phyloP scores from a whole-genome alignment of 2,888 invertebrate species.

The Hymenopus coronatus region DNA sequence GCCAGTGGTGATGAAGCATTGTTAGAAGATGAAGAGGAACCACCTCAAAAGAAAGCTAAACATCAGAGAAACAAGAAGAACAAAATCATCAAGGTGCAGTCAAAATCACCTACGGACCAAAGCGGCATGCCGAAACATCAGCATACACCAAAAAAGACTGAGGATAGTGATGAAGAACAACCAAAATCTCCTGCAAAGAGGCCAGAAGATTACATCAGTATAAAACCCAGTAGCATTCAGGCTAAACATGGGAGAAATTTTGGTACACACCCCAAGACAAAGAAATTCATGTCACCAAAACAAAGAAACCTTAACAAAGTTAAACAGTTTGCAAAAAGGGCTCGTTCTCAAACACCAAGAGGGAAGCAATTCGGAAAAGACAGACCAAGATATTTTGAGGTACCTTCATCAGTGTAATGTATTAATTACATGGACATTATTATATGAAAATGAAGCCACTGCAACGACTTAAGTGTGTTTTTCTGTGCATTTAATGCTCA shows the following conservation, averaged over 20 bases:
- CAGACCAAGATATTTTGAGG: neutral
- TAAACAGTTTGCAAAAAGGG: neutral
- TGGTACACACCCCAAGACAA: neutral
- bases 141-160: no score
- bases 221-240: neutral
- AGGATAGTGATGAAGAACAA: neutral
- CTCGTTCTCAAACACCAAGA: neutral
- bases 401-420: neutral
- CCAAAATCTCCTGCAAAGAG: no score
- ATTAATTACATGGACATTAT: no score
- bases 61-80: neutral
- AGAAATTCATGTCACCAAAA: neutral
- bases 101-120: neutral
- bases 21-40: neutral
- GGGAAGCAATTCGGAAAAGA: neutral
- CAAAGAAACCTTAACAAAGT: neutral
- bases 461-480: no score
- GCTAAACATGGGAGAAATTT: neutral
- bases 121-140: no score
- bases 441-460: no score
- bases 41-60: neutral
- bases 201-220: neutral
- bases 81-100: neutral
- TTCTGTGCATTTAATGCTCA: neutral
- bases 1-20: neutral